Evolutionary conservation across 2,888 invertebrate species (phyloP), one percentile per base, ranked within the genome.

Genomic region (Crioceris asparagi): DNA sequence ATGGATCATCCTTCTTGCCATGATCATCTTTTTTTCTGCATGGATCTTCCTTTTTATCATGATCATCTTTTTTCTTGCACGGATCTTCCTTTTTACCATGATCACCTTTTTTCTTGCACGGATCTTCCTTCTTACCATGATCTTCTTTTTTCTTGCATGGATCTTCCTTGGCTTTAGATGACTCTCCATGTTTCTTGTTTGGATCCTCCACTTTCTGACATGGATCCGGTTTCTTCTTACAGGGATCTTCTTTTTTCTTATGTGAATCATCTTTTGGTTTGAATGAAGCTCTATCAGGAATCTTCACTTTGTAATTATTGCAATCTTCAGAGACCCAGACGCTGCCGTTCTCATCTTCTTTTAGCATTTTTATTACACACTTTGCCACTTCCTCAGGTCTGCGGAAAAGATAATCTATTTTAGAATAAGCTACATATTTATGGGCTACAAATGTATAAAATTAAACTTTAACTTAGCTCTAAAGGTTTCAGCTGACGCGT

Each of bases 291-390:
- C 56, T 49, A 10, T 54, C 51, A 8, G 58, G 58, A 32, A 58
- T 51, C 5, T 40, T 41, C 3, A 55, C 54, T 44, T 57, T 56
- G 41, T 57, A 57, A 38, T 51, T 47, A 32, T 56, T 37, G 5
- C 46, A 44, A 11, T 46, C 70, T 53, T 71, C 69, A 11, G 67
- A 62, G 17, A 69, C 57, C 72, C 72, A 74, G 1, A 69, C 65
- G 3, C 69, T 68, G 1, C 70, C 72, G 52, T 67, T 71, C 14
- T 64, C 61, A 3, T 64, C 69, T 26, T 57, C 61, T 34, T 50
- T 50, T 12, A 66, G 49, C 39, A 65, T 39, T 4, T 53, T 53
- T 19, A 64, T 47, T 52, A 66, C 51, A 7, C 60, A 62, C 41
- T 54, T 48, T 3, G 61, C 63, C 1, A 65, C 61, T 42, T 55